Evolutionary conservation across 2,113 vertebrate species (phyloP).

Genomic region (Gymnarchus niloticus): DNA sequence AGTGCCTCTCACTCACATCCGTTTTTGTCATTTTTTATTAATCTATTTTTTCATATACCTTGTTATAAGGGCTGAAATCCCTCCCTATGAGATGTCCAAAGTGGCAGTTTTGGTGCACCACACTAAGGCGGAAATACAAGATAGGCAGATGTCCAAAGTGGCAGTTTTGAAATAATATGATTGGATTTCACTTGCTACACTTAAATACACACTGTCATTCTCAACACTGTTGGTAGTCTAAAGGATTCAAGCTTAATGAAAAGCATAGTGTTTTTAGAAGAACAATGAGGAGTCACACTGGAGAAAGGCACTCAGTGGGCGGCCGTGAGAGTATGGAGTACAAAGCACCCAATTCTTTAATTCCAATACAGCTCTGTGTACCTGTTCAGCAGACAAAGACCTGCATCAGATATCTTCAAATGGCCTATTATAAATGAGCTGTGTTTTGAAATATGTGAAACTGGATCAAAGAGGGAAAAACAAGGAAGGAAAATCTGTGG

Average conservation of each 20-base stretch:
- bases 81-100: not conserved
- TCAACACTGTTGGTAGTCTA: not conserved
- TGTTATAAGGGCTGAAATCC: not conserved
- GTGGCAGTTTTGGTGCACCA: too few relatives aligned
- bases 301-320: not conserved
- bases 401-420: not conserved
- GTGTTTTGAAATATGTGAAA: not conserved
- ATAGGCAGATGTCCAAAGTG: not conserved
- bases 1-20: too few relatives aligned
- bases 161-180: not conserved
- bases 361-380: not conserved
- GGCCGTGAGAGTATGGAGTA: not conserved
- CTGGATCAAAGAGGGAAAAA: conserved; percentile 4
- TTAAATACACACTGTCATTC: not conserved
- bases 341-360: not conserved
- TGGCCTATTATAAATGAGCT: not conserved
- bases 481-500: not conserved
- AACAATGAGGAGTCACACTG: not conserved
- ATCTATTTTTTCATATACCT: not conserved
- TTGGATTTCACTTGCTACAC: conserved; percentile 7
- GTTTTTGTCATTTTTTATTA: too few relatives aligned
- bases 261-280: not conserved
- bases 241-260: not conserved
- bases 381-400: not conserved
- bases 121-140: not conserved